phyloP scores from a whole-genome alignment of 2,888 invertebrate species.

The Ecliptopera silaceata region DNA sequence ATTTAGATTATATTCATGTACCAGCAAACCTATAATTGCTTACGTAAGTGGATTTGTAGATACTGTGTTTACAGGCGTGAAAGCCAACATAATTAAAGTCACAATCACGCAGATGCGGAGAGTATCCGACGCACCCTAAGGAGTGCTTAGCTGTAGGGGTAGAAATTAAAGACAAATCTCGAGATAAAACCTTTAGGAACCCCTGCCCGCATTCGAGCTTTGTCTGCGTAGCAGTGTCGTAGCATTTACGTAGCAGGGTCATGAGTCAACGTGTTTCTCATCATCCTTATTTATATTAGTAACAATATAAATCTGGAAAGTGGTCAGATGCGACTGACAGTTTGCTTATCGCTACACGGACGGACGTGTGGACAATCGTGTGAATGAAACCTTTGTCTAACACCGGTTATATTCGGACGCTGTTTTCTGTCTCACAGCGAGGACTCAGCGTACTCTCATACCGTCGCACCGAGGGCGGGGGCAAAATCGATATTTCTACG shows the following conservation, averaged over 20 bases:
- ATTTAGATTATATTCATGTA: neutral
- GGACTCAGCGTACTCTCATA: slow-evolving; percentile 75
- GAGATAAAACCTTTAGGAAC: slow-evolving; percentile 17
- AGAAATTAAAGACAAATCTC: slow-evolving; percentile 26
- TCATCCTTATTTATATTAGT: neutral
- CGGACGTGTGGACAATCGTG: slow-evolving; percentile 45
- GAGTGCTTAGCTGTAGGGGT: slow-evolving; percentile 33
- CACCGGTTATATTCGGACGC: slow-evolving; percentile 54
- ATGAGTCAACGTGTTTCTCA: neutral
- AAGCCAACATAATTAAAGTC: slow-evolving; percentile 38
- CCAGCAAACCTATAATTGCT: slow-evolving; percentile 18
- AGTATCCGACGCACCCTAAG: slow-evolving; percentile 35
- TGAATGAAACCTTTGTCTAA: slow-evolving; percentile 67
- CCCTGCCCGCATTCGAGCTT: neutral
- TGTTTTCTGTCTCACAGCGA: slow-evolving; percentile 58
- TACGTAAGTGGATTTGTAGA: slow-evolving; percentile 26
- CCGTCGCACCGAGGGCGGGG: slow-evolving; percentile 78
- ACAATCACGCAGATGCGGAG: slow-evolving; percentile 34
- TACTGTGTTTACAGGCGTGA: slow-evolving; percentile 31
- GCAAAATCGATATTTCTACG: slow-evolving; percentile 81
- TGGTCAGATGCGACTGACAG: neutral
- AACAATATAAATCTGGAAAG: too few species aligned
- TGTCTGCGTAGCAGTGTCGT: slow-evolving; percentile 12
- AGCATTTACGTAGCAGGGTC: slow-evolving; percentile 4
- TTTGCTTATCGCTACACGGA: slow-evolving; percentile 44